Conservation (phyloP, 37 sponge, comb jelly and placozoan genomes). For the Ianthella basta region DNA sequence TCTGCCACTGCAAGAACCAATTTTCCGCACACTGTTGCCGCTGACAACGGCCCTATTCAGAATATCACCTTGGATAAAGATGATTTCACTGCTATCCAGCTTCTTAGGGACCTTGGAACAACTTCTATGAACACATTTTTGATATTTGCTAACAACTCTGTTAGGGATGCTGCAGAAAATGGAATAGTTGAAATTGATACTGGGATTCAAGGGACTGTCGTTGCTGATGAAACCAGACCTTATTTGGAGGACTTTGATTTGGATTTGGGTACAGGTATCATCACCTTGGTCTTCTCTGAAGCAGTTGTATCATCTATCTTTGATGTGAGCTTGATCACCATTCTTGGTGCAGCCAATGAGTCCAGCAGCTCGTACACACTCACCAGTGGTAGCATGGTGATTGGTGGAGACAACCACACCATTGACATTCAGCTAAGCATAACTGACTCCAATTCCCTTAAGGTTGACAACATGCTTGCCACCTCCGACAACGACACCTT, state of each 20-base stretch:
- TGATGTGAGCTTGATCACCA: conserved; percentile 26
- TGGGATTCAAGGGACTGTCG: conserved; percentile 56
- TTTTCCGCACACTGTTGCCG: neutral
- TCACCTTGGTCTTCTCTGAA: conserved; percentile 83
- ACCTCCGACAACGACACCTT: conserved; percentile 55
- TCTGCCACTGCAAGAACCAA: conserved; percentile 11
- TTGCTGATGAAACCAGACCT: conserved; percentile 72
- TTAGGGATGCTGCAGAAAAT: conserved; percentile 69
- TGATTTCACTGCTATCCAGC: conserved; percentile 72
- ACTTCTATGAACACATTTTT: conserved; percentile 45
- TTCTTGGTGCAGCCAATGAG: neutral
- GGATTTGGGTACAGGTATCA: conserved; percentile 71
- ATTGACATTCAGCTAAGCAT: conserved; percentile 22
- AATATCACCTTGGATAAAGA: conserved; percentile 33
- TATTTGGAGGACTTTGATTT: conserved; percentile 64
- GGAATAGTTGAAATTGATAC: conserved; percentile 38
- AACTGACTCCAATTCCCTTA: conserved; percentile 58
- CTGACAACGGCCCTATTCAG: conserved; percentile 22
- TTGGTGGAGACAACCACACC: conserved; percentile 4
- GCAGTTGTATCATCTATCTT: conserved; percentile 62
- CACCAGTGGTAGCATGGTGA: neutral
- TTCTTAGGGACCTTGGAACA: conserved; percentile 42
- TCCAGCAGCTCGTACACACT: neutral
- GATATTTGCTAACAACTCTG: conserved; percentile 51
- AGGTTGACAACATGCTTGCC: conserved; percentile 43